These are phyloP conservation scores for Platycheirus rosarum DNA, from an alignment of 2,888 invertebrate genomes.

Conservation along the genomic window DNA sequence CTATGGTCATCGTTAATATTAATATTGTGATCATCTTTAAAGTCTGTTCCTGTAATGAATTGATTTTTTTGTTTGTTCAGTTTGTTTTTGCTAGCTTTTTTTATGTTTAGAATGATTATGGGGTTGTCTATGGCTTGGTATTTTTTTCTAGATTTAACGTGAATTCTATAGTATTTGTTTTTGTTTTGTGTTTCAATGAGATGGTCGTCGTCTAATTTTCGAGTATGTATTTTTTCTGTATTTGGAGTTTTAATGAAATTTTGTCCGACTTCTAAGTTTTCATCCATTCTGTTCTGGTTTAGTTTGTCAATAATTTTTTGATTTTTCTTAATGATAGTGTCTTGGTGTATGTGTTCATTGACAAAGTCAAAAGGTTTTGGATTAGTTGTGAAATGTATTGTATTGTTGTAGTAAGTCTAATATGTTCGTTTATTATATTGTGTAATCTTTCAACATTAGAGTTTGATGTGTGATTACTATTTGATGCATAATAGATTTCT, in stretches of 20 bases:
- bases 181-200: not conserved
- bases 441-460: too few relatives aligned
- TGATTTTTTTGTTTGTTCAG: not conserved
- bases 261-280: constrained; percentile 27
- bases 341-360: constrained; percentile 24
- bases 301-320: not conserved
- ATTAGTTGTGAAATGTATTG: not conserved
- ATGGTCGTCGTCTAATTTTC: constrained; percentile 11
- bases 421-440: too few relatives aligned
- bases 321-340: constrained; percentile 10
- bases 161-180: constrained; percentile 8
- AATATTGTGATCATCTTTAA: too few relatives aligned
- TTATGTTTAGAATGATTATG: not conserved
- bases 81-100: not conserved
- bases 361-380: constrained; percentile 23
- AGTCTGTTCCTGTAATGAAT: not conserved
- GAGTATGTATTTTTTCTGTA: too few relatives aligned
- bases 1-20: too few relatives aligned
- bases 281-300: not conserved
- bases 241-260: constrained; percentile 17
- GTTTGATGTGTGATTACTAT: too few relatives aligned
- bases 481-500: too few relatives aligned
- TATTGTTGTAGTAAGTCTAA: not conserved
- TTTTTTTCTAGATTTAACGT: constrained; percentile 3
- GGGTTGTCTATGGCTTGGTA: not conserved